These are phyloP conservation scores for Agrilus biguttatus DNA, from an alignment of 2,888 invertebrate species.

Conservation along the genomic window DNA sequence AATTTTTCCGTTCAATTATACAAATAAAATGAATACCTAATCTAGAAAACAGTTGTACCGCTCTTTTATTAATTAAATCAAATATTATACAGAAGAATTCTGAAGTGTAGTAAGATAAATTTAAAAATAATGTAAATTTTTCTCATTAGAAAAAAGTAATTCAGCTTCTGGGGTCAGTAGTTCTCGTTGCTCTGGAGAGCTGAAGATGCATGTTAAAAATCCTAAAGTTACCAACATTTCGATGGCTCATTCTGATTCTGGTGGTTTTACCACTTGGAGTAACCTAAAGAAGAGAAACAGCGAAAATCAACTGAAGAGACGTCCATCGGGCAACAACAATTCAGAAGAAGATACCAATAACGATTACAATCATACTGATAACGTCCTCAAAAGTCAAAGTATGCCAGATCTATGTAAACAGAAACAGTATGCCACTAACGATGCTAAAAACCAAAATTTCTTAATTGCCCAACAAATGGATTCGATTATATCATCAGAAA, in stretches of 20 bases:
- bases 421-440: constrained; percentile 38
- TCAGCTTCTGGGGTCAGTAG: constrained; percentile 17
- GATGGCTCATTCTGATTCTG: constrained; percentile 80
- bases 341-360: constrained; percentile 37
- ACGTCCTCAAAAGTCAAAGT: constrained; percentile 58
- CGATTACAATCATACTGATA: constrained; percentile 40
- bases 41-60: no score
- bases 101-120: no score
- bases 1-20: no score
- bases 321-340: constrained; percentile 54
- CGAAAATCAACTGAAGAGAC: constrained; percentile 49
- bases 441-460: constrained; percentile 26
- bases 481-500: constrained; percentile 7
- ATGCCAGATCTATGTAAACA: constrained; percentile 57
- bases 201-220: constrained; percentile 16
- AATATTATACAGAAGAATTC: no score
- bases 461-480: background rate
- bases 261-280: constrained; percentile 73
- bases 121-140: background rate
- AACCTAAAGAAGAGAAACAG: constrained; percentile 62
- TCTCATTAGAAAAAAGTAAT: constrained; percentile 21
- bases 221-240: constrained; percentile 10
- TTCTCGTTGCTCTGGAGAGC: constrained; percentile 21
- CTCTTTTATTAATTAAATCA: no score
- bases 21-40: no score